Conservation (phyloP, 2,113 vertebrate species). For the Calonectris borealis region DNA sequence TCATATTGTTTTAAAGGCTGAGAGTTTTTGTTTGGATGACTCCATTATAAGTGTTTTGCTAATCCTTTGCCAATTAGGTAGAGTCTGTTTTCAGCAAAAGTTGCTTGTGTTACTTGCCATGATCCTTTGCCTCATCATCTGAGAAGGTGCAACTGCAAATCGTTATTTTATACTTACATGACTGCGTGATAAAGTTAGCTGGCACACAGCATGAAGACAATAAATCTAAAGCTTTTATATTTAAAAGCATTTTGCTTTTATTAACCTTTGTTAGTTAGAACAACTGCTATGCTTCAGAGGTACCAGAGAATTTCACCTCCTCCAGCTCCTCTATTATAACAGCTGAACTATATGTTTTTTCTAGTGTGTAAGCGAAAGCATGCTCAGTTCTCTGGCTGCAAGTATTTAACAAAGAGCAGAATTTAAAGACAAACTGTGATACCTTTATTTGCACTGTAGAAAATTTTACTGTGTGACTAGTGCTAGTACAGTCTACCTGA, state of each 20-base stretch:
- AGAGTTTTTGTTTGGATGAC: slow-evolving; percentile 17
- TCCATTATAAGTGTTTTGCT: background rate
- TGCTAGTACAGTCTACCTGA: background rate
- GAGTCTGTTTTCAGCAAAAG: background rate
- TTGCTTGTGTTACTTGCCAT: background rate
- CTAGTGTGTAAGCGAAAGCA: background rate
- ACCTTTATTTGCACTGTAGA: background rate
- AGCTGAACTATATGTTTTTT: background rate
- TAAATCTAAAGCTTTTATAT: slow-evolving; percentile 26
- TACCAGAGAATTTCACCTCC: background rate
- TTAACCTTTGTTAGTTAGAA: background rate
- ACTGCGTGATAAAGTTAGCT: slow-evolving; percentile 8
- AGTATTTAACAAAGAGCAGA: background rate
- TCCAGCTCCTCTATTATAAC: background rate
- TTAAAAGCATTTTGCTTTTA: slow-evolving; percentile 26
- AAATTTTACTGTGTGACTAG: background rate
- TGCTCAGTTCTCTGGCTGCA: background rate
- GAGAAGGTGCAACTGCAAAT: slow-evolving; percentile 42
- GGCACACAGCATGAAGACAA: background rate
- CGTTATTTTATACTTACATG: background rate
- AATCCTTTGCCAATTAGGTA: background rate
- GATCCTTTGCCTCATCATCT: background rate
- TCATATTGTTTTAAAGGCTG: background rate
- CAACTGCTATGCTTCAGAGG: background rate
- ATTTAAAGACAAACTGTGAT: background rate